phyloP scores from a whole-genome alignment of 2,113 vertebrate genomes.

The Sorex fumeus region DNA sequence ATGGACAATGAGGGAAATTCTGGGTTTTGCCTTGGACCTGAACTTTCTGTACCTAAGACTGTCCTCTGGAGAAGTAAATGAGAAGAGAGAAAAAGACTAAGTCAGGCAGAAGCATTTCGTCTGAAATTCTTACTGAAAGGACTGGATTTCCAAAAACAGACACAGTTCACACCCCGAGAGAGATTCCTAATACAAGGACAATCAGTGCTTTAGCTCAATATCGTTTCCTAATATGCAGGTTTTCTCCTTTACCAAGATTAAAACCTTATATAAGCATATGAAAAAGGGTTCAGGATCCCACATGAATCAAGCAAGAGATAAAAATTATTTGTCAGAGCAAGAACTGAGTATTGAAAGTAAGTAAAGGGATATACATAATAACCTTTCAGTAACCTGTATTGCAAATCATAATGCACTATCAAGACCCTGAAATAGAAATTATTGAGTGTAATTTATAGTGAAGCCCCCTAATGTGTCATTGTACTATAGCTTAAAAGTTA shows the following conservation, averaged over 20 bases:
- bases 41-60: neutral
- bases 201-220: neutral
- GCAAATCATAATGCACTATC: too few relatives aligned
- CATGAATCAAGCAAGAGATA: slow-evolving; percentile 7
- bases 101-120: neutral
- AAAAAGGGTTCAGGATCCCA: neutral
- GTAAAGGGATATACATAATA: too few relatives aligned
- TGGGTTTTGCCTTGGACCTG: slow-evolving; percentile 1
- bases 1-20: neutral
- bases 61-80: neutral
- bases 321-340: slow-evolving; percentile 28
- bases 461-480: neutral
- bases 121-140: neutral
- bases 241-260: slow-evolving; percentile 51
- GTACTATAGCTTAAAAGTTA: neutral
- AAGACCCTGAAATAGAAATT: too few relatives aligned
- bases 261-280: neutral
- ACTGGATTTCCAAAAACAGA: neutral
- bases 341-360: neutral
- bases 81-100: neutral
- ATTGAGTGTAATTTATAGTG: too few relatives aligned
- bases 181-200: neutral
- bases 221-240: neutral
- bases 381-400: too few relatives aligned
- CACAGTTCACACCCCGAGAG: neutral